A percentile compares a stretch with the other conserved stretches of the same genome.
These are phyloP conservation scores for Acleris holmiana DNA, from an alignment of 2,888 invertebrate genomes.

Conservation along the genomic window DNA sequence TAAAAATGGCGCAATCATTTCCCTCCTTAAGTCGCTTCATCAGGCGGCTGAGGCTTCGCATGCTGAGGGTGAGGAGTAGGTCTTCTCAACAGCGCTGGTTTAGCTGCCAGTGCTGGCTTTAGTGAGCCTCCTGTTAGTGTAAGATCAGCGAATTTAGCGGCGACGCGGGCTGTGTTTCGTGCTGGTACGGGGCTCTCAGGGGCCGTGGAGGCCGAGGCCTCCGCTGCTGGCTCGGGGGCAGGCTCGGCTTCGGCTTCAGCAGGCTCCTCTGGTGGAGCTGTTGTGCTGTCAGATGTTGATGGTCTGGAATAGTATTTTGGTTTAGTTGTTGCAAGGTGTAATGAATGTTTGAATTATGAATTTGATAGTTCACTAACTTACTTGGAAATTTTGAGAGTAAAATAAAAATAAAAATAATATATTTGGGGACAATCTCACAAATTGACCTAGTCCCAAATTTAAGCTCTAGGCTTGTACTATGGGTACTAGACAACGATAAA, in stretches of 20 bases:
- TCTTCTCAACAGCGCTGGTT: constrained; percentile 89
- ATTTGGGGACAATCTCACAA: too few species aligned
- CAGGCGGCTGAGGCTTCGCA: constrained; percentile 42
- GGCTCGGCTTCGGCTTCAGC: constrained; percentile 30
- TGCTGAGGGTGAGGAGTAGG: constrained; percentile 67
- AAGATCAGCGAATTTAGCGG: constrained; percentile 86
- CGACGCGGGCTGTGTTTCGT: constrained; percentile 86
- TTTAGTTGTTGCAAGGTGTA: neutral
- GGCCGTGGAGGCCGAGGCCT: constrained; percentile 36
- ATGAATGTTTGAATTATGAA: neutral
- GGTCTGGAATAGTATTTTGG: constrained; percentile 3
- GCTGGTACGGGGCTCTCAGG: constrained; percentile 79
- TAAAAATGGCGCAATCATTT: too few species aligned
- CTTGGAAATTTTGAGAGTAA: too few species aligned
- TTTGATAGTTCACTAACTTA: too few species aligned
- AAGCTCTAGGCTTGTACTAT: too few species aligned
- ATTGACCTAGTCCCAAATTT: too few species aligned
- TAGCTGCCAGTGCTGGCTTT: constrained; percentile 91
- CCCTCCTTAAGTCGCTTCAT: constrained; percentile 38
- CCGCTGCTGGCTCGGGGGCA: constrained; percentile 38
- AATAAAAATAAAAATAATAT: too few species aligned
- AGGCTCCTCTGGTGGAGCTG: constrained; percentile 6
- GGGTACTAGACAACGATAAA: too few species aligned
- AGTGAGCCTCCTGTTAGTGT: constrained; percentile 86
- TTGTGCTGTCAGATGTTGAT: constrained; percentile 26